Percentiles rank a stretch among this genome's conserved stretches.
Evolutionary conservation across 2,888 invertebrate species (phyloP).

Genomic region (Leucophenga maculata): DNA sequence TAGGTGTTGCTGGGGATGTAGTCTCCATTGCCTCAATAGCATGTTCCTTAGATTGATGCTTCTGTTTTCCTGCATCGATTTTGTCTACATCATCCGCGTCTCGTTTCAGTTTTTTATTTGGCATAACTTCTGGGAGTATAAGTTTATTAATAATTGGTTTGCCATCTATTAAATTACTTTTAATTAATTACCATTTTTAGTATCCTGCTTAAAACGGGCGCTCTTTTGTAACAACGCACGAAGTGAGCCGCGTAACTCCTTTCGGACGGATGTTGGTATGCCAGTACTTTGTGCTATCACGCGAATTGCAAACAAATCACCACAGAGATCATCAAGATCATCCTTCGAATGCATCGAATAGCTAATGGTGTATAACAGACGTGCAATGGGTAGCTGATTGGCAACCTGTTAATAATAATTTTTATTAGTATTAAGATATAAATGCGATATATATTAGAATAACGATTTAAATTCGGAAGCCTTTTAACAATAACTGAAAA

Average conservation of each 20-base stretch:
- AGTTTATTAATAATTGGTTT: neutral
- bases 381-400: constrained; percentile 69
- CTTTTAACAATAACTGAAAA: neutral
- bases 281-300: constrained; percentile 71
- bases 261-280: constrained; percentile 70
- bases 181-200: constrained; percentile 58
- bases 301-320: constrained; percentile 72
- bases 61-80: constrained; percentile 44
- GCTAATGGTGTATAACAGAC: constrained; percentile 71
- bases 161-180: neutral
- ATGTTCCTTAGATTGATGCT: constrained; percentile 33
- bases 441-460: too few relatives aligned
- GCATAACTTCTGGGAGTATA: constrained; percentile 52
- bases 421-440: too few relatives aligned
- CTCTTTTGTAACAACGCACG: constrained; percentile 68
- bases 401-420: constrained; percentile 64
- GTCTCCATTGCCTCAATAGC: constrained; percentile 28
- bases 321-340: constrained; percentile 71
- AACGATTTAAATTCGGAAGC: neutral
- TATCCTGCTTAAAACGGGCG: constrained; percentile 64
- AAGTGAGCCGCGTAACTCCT: constrained; percentile 69
- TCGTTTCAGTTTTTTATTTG: constrained; percentile 57
- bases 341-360: constrained; percentile 71
- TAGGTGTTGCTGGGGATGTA: neutral
- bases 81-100: constrained; percentile 42